Percentiles rank a stretch among this genome's conserved stretches.
Conservation (phyloP, 2,113 vertebrate species). For the Sceloporus tristichus region DNA sequence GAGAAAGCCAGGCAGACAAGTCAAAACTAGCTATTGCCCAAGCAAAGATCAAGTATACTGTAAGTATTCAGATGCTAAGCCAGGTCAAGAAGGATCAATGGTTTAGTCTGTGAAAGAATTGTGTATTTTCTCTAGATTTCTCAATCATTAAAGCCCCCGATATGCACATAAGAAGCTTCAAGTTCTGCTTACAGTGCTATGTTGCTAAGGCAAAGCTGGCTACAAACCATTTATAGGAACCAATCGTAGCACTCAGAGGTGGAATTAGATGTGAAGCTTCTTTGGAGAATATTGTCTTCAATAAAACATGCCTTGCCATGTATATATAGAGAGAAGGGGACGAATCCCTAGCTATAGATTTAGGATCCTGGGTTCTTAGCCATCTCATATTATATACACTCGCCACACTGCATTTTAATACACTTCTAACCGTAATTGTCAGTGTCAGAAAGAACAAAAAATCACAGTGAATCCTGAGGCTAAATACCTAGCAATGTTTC, state of each 20-base stretch:
- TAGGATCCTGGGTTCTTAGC: not conserved
- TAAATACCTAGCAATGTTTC: not conserved
- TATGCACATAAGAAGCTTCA: slow-evolving; percentile 17
- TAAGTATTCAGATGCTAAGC: not conserved
- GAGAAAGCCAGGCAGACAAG: not conserved
- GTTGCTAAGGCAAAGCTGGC: slow-evolving; percentile 35
- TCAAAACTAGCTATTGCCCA: not conserved
- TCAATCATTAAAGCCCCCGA: not conserved
- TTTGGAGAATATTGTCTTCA: slow-evolving; percentile 22
- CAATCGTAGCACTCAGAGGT: slow-evolving; percentile 24
- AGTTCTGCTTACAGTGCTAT: slow-evolving; percentile 24
- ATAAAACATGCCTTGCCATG: not conserved
- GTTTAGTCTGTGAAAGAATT: not conserved
- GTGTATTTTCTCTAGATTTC: not conserved
- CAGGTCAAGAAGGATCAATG: not conserved
- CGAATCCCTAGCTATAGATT: not conserved
- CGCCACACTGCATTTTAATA: not conserved
- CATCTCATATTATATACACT: not conserved
- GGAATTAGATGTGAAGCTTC: slow-evolving; percentile 15
- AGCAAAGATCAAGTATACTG: not conserved
- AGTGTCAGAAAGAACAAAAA: slow-evolving; percentile 4
- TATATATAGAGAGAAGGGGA: not conserved
- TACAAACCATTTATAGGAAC: slow-evolving; percentile 39
- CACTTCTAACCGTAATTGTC: not conserved
- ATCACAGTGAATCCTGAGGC: not conserved